phyloP scores from a whole-genome alignment of 2,888 invertebrate species.

The Rapana venosa region DNA sequence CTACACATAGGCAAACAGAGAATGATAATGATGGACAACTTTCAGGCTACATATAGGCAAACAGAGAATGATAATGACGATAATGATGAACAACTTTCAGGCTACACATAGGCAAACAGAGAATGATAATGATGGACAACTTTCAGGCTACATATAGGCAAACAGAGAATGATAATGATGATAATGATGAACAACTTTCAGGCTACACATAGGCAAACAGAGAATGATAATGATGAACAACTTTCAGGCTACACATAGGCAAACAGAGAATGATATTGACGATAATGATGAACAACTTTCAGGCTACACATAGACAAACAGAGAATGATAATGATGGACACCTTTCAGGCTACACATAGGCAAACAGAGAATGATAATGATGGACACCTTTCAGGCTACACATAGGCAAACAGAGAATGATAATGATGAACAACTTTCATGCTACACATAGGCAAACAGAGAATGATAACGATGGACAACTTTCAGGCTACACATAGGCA shows the following conservation, averaged over 20 bases:
- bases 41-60: not conserved
- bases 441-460: not conserved
- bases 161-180: not conserved
- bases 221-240: not conserved
- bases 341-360: not conserved
- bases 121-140: not conserved
- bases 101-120: not conserved
- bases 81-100: not conserved
- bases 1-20: not conserved
- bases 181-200: not conserved
- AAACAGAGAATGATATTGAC: not conserved
- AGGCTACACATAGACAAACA: not conserved
- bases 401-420: constrained; percentile 86
- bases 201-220: too few relatives aligned
- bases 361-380: not conserved
- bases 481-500: constrained; percentile 85
- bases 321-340: not conserved
- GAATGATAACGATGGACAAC: not conserved
- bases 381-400: constrained; percentile 67
- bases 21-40: not conserved
- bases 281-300: not conserved
- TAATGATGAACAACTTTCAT: not conserved
- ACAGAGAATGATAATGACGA: not conserved
- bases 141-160: not conserved
- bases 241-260: not conserved